phyloP scores from a whole-genome alignment of 1,140 invertebrate species.

The Drosophila pandora region DNA sequence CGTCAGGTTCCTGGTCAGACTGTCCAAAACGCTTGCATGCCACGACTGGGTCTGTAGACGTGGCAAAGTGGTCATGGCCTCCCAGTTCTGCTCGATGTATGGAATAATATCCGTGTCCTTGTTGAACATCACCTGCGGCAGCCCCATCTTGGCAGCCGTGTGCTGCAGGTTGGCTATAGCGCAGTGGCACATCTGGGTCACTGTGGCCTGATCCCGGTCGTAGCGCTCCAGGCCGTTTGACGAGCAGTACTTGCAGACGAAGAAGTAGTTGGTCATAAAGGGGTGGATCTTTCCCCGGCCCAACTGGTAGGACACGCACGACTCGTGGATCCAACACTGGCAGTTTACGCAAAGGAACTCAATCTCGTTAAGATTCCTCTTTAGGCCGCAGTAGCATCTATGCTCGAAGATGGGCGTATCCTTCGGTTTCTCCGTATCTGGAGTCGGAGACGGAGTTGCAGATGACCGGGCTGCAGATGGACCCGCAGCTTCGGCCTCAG shows the following conservation, averaged over 20 bases:
- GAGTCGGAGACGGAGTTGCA: no score
- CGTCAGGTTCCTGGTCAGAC: constrained; percentile 91
- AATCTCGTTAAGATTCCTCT: constrained; percentile 92
- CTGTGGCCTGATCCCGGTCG: constrained; percentile 95
- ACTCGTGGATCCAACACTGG: constrained; percentile 95
- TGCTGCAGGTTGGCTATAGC: constrained; percentile 96
- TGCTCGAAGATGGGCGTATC: background rate
- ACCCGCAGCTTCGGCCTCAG: no score
- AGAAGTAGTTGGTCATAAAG: constrained; percentile 98
- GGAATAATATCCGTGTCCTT: constrained; percentile 98
- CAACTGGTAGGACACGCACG: constrained; percentile 94
- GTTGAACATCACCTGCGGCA: constrained; percentile 88
- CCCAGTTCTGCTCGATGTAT: constrained; percentile 98
- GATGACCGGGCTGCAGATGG: no score
- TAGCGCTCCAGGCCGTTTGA: constrained; percentile 94
- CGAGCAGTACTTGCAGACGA: constrained; percentile 98
- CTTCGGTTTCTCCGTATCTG: background rate
- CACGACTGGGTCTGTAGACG: constrained; percentile 94
- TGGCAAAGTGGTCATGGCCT: constrained; percentile 96
- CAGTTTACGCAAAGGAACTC: constrained; percentile 96
- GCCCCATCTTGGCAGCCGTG: constrained; percentile 89
- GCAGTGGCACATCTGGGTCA: constrained; percentile 97
- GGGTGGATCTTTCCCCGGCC: constrained; percentile 92
- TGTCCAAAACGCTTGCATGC: constrained; percentile 90
- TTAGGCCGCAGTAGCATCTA: background rate